phyloP scores from a whole-genome alignment of 2,113 vertebrate species.

The Cervus canadensis region DNA sequence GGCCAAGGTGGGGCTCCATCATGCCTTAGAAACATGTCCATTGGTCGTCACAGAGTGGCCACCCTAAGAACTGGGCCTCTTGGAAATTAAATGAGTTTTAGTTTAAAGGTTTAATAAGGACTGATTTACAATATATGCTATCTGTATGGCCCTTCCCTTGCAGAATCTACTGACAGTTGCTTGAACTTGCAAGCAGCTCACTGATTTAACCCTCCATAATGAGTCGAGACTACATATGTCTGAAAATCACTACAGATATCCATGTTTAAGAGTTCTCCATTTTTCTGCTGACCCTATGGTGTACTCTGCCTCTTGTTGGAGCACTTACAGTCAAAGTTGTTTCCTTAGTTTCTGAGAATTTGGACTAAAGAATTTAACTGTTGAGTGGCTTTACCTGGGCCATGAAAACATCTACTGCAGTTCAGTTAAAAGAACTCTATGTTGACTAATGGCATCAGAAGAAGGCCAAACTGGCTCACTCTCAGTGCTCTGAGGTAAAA shows the following conservation, averaged over 20 bases:
- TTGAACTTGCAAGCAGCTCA: neutral
- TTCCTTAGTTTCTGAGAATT: constrained; percentile 35
- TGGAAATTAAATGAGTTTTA: neutral
- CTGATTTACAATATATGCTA: neutral
- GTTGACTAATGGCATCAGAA: neutral
- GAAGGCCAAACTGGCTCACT: neutral
- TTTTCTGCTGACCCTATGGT: neutral
- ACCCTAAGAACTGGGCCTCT: neutral
- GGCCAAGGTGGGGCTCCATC: too few relatives aligned
- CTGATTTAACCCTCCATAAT: neutral
- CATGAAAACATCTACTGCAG: neutral
- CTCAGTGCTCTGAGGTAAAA: neutral
- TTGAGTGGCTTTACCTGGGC: neutral
- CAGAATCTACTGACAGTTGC: neutral
- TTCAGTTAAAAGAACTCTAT: neutral
- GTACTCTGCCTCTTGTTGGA: neutral
- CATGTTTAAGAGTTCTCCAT: neutral
- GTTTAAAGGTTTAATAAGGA: neutral
- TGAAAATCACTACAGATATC: neutral
- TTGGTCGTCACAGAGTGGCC: neutral
- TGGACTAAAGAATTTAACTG: constrained; percentile 14
- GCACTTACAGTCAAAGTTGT: constrained; percentile 1
- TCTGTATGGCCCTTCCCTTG: neutral
- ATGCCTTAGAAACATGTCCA: neutral
- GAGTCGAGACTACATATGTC: neutral